Percentiles rank a stretch among this genome's conserved stretches.
phyloP scores from a whole-genome alignment of 1,140 invertebrate genomes.

The Drosophila nigrodunni region DNA sequence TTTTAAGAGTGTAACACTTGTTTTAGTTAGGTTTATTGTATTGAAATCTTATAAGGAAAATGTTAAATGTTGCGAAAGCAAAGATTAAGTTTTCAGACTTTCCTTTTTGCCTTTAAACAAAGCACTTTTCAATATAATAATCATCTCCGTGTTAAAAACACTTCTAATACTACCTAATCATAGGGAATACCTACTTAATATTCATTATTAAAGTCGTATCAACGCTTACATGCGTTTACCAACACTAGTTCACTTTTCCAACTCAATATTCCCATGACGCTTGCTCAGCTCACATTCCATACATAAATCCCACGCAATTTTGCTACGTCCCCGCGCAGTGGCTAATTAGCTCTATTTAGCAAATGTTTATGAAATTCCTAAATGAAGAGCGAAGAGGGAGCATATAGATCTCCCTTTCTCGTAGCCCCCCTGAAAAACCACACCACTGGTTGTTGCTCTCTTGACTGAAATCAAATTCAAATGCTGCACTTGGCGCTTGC shows the following conservation, averaged over 20 bases:
- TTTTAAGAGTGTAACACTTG: not conserved
- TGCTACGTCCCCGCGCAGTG: slow-evolving; percentile 20
- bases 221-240: not conserved
- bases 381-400: not conserved
- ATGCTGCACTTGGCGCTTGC: slow-evolving; percentile 59
- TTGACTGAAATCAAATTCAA: slow-evolving; percentile 19
- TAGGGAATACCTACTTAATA: not conserved
- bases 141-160: too few species aligned
- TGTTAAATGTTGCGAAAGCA: too few species aligned
- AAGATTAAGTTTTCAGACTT: too few species aligned
- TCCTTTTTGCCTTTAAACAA: too few species aligned
- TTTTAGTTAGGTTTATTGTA: not conserved
- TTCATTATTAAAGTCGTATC: not conserved
- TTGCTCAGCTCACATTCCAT: not conserved
- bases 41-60: too few species aligned
- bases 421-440: not conserved
- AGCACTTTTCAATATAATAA: too few species aligned
- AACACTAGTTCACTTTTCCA: not conserved
- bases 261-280: slow-evolving; percentile 10
- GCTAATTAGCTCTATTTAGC: slow-evolving; percentile 28
- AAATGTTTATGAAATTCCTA: slow-evolving; percentile 13
- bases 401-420: not conserved
- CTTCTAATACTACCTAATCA: too few species aligned
- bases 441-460: slow-evolving; percentile 19
- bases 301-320: slow-evolving; percentile 9